Percentiles rank a stretch among this genome's conserved stretches.
Evolutionary conservation across 2,113 vertebrate species (phyloP).

Genomic region (Columba janthina): DNA sequence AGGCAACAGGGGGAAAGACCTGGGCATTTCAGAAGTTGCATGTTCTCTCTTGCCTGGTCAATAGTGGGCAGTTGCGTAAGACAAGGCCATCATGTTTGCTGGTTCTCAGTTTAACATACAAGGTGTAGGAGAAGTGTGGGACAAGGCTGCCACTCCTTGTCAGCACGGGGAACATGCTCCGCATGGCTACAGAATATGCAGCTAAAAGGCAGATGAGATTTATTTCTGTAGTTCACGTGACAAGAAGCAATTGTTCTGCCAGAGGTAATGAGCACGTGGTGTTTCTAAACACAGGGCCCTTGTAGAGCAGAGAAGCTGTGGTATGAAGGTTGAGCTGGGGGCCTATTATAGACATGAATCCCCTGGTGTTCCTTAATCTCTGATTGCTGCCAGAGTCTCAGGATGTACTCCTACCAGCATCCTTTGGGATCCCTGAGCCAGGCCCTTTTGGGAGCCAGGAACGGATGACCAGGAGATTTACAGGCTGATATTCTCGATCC

Average conservation of each 20-base stretch:
- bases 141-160: conserved; percentile 38
- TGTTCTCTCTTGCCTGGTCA: neutral
- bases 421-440: neutral
- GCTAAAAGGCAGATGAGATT: neutral
- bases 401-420: neutral
- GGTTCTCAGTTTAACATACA: neutral
- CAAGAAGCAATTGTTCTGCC: neutral
- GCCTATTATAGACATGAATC: neutral
- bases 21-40: neutral
- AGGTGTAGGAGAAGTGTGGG: neutral
- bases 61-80: neutral
- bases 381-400: neutral
- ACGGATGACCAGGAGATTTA: neutral
- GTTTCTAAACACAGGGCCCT: neutral
- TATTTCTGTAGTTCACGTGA: neutral
- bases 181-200: neutral
- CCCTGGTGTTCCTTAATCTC: neutral
- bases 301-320: neutral
- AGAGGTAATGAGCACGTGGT: fast-evolving
- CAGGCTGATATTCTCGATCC: neutral
- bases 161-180: neutral
- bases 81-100: neutral
- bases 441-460: neutral
- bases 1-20: neutral
- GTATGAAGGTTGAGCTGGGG: neutral